phyloP scores from a whole-genome alignment of 1,140 invertebrate species.

The Drosophila chauvacae region DNA sequence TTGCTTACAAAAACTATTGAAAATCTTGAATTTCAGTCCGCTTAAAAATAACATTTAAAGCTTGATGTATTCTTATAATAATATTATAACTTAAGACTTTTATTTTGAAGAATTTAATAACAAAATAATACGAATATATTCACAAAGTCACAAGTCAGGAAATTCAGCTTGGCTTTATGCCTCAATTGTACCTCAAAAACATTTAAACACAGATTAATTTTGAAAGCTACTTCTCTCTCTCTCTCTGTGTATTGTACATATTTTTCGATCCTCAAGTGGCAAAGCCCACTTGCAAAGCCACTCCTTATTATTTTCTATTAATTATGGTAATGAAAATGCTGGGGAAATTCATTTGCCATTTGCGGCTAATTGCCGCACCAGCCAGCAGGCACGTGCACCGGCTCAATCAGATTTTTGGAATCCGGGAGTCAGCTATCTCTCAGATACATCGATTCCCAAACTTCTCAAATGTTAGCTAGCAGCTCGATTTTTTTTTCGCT shows the following conservation, averaged over 20 bases:
- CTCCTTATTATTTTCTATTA: slow-evolving; percentile 54
- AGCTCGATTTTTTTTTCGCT: slow-evolving; percentile 7
- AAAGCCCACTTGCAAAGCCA: background rate
- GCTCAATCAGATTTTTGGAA: slow-evolving; percentile 49
- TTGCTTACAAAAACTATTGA: background rate
- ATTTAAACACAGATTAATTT: too few relatives aligned
- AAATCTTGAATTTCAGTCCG: too few relatives aligned
- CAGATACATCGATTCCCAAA: slow-evolving; percentile 53
- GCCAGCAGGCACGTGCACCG: slow-evolving; percentile 18
- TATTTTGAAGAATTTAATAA: too few relatives aligned
- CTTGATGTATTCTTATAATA: too few relatives aligned
- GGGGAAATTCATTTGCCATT: slow-evolving; percentile 71
- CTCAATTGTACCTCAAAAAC: too few relatives aligned
- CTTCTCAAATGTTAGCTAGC: slow-evolving; percentile 21
- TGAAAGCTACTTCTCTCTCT: too few relatives aligned
- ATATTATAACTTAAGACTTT: too few relatives aligned
- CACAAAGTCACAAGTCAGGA: too few relatives aligned
- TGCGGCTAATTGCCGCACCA: slow-evolving; percentile 73
- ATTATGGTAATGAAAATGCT: slow-evolving; percentile 69
- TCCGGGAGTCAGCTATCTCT: slow-evolving; percentile 25
- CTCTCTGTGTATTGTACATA: too few relatives aligned
- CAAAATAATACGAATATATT: too few relatives aligned
- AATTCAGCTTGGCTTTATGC: too few relatives aligned
- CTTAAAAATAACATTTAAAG: too few relatives aligned
- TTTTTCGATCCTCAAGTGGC: background rate